Base-by-base conservation (phyloP, 2,888 invertebrate species). In the Aproaerema taeniolella region DNA sequence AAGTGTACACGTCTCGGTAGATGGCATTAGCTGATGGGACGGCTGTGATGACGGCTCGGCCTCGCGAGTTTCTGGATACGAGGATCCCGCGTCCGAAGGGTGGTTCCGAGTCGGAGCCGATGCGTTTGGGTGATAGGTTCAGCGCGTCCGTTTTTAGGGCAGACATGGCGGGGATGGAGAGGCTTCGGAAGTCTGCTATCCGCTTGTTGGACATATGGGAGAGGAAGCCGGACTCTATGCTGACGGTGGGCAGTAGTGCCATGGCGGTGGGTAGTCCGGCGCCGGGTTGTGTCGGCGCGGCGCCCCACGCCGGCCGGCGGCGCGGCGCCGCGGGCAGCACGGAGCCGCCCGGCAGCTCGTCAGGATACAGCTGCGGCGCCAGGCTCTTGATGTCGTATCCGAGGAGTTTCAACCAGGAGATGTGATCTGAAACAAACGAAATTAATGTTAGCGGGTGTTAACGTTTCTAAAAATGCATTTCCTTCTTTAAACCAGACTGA, bases 11-110 rank as follows among this genome's bases (percentile, higher is more conserved):
- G 72, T 97, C 96, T 20, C 94, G 89, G 74, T 96, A 95, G 52
- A 97, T 96, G 17, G 95, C 92, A 67, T 96, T 96, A 0, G 96
- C 95, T 1, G 95, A 93, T 0, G 95, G 95, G 8, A 95, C 95
- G 55, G 95, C 93, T 4, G 93, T 93, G 1, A 95, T 92, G 13
- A 95, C 92, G 20, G 95, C 94, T 57, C 93, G 91, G 6, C 93
- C 93, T 32, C 94, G 91, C 2, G 89, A 86, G 31, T 93, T 93
- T 38, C 95, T 88, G 0, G 96, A 95, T 1, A 97, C 92, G 2
- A 96, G 88, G 48, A 96, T 95, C 20, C 95, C 94, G 61, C 92
- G 91, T 20, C 96, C 96, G 58, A 97, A 95, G 0, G 95, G 95
- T 24, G 95, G 95, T 65, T 95, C 95, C 0, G 94, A 92, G n/a